Conservation (phyloP, 64 coral and sea anemone genomes). For the Stichodactyla helianthus region DNA sequence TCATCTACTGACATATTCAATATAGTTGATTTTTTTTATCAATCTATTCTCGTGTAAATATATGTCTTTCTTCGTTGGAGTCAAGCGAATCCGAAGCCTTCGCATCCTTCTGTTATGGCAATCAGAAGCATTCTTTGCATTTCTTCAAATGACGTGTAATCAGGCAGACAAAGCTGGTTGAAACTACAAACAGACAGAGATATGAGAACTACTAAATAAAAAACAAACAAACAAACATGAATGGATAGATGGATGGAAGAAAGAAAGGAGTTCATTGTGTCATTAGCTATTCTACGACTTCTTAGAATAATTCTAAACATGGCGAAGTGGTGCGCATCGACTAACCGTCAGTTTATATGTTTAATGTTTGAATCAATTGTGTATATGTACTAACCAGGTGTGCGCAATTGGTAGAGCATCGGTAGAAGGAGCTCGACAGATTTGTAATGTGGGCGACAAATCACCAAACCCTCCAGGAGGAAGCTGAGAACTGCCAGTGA, state of each 20-base stretch:
- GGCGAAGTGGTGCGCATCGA: too few species aligned
- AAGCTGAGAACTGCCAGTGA: constrained; percentile 92
- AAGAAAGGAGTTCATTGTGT: too few species aligned
- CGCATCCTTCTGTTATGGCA: constrained; percentile 89
- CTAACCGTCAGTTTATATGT: too few species aligned
- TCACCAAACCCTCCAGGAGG: constrained; percentile 90
- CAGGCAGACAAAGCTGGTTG: constrained; percentile 85
- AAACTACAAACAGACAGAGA: constrained; percentile 53
- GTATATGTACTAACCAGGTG: constrained; percentile 58
- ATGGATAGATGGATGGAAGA: too few species aligned
- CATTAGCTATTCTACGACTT: too few species aligned
- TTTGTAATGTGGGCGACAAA: constrained; percentile 78
- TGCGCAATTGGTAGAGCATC: constrained; percentile 81
- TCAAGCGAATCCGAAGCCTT: constrained; percentile 90
- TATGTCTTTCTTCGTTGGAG: background rate
- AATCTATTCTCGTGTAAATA: too few species aligned
- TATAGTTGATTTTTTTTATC: too few species aligned
- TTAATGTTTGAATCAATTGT: background rate
- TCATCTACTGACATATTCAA: too few species aligned
- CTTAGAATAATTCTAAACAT: too few species aligned
- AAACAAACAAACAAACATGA: background rate
- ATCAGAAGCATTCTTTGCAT: constrained; percentile 77
- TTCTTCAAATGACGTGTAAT: constrained; percentile 84
- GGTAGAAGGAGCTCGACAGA: constrained; percentile 24
- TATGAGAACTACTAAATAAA: background rate